These are phyloP conservation scores for Oreochromis aureus DNA, from an alignment of 2,113 vertebrate species.

Conservation along the genomic window DNA sequence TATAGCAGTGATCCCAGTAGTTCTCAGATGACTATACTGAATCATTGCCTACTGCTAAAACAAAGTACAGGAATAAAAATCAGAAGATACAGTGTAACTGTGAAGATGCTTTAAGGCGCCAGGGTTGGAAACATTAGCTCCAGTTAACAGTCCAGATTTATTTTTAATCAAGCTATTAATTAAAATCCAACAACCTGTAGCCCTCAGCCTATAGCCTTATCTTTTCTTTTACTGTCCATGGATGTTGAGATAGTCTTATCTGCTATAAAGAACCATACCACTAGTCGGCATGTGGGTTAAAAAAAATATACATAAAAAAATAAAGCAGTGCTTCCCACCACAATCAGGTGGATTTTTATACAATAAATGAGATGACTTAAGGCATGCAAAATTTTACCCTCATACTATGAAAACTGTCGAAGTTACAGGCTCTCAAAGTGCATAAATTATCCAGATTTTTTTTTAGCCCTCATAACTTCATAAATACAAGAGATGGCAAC, in stretches of 20 bases:
- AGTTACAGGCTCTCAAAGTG: neutral
- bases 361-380: neutral
- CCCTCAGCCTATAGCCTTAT: neutral
- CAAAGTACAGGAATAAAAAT: constrained; percentile 19
- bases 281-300: neutral
- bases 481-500: neutral
- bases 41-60: neutral
- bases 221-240: neutral
- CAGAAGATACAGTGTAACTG: neutral
- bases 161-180: constrained; percentile 18
- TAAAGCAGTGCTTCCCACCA: neutral
- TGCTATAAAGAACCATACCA: neutral
- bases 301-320: neutral
- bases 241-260: neutral
- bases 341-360: neutral
- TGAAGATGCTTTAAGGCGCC: constrained; percentile 65
- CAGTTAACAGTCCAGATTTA: constrained; percentile 39
- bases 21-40: neutral
- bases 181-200: constrained; percentile 16
- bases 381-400: neutral
- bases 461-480: neutral
- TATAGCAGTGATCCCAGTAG: neutral
- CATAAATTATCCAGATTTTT: neutral
- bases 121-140: constrained; percentile 42
- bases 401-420: neutral